phyloP scores from a whole-genome alignment of 1,140 invertebrate genomes.

The Mamestra configurata region DNA sequence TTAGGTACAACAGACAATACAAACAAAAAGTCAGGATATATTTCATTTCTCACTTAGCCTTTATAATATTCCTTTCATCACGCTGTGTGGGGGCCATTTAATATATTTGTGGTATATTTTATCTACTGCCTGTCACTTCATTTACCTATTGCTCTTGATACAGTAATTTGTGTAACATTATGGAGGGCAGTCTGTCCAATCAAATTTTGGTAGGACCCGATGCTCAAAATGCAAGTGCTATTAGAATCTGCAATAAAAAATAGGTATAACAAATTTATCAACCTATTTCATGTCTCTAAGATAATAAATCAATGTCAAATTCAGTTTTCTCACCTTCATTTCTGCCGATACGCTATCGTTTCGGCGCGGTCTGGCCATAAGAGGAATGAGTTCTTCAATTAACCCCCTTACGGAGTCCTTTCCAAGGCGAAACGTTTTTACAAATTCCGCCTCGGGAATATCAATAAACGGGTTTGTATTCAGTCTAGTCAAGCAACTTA shows the following conservation, averaged over 20 bases:
- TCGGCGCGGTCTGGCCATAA: constrained; percentile 14
- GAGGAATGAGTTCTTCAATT: neutral
- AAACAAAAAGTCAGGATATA: neutral
- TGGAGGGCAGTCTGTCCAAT: neutral
- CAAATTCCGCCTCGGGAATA: neutral
- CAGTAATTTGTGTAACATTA: constrained; percentile 33
- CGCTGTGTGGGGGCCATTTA: constrained; percentile 23
- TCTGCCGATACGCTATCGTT: constrained; percentile 23
- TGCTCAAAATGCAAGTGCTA: too few relatives aligned
- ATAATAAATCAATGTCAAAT: constrained; percentile 23
- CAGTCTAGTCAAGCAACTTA: neutral
- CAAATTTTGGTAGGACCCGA: too few relatives aligned
- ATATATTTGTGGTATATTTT: constrained; percentile 35
- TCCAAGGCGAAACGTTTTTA: constrained; percentile 15
- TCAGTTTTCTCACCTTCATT: constrained; percentile 17
- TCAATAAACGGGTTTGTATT: constrained; percentile 3
- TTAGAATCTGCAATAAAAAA: too few relatives aligned
- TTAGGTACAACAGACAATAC: neutral
- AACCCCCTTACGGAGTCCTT: neutral
- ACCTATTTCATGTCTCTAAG: neutral
- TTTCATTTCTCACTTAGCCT: constrained; percentile 12
- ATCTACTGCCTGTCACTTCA: constrained; percentile 28
- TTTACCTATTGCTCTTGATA: constrained; percentile 19
- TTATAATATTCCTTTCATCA: constrained; percentile 4
- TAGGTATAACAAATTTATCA: too few relatives aligned